These are phyloP conservation scores for Spodoptera frugiperda DNA, from an alignment of 1,140 invertebrate genomes.

Conservation along the genomic window DNA sequence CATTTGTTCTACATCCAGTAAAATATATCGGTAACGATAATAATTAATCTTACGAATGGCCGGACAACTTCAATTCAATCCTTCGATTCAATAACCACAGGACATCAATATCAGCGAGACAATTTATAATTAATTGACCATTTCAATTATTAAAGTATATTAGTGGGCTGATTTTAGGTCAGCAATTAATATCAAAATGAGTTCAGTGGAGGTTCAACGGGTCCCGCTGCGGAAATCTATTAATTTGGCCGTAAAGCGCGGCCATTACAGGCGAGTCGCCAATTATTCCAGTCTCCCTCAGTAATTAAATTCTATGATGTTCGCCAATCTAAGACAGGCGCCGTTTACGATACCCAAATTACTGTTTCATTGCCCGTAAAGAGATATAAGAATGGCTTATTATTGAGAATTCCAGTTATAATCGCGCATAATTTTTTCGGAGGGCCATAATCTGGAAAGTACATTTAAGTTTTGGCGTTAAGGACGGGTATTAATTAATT, in stretches of 20 bases:
- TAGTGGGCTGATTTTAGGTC: constrained; percentile 60
- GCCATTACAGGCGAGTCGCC: constrained; percentile 79
- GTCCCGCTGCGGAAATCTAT: constrained; percentile 77
- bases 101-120: constrained; percentile 27
- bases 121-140: constrained; percentile 39
- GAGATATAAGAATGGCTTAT: constrained; percentile 65
- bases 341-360: constrained; percentile 80
- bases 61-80: constrained; percentile 25
- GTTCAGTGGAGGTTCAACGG: constrained; percentile 64
- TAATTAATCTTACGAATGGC: constrained; percentile 40
- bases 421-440: constrained; percentile 45
- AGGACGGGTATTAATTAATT: constrained; percentile 27
- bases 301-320: constrained; percentile 84
- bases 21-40: constrained; percentile 19
- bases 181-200: constrained; percentile 70
- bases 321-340: constrained; percentile 82
- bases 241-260: constrained; percentile 81
- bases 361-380: constrained; percentile 79
- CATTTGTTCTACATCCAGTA: constrained; percentile 26
- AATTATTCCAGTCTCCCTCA: constrained; percentile 79
- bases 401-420: constrained; percentile 59
- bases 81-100: constrained; percentile 27
- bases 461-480: constrained; percentile 35
- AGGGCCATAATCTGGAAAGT: constrained; percentile 14
- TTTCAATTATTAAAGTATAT: constrained; percentile 51